Conservation (phyloP, 2,113 vertebrate genomes). For the Cyphomyrus plagiostoma region DNA sequence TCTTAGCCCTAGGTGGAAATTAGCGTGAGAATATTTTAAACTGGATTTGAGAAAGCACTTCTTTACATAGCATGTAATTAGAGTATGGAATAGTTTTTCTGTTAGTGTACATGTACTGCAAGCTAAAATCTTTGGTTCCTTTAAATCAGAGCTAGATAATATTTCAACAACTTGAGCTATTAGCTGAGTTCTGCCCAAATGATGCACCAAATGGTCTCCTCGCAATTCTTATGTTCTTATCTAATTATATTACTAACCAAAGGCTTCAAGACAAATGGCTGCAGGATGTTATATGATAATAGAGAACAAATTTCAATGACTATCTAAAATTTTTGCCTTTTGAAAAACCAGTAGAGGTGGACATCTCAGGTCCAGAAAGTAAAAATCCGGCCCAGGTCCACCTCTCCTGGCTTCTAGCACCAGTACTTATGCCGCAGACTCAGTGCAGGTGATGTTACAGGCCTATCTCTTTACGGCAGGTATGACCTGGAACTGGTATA, state of each 20-base stretch:
- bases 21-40: no score
- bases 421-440: neutral
- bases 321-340: neutral
- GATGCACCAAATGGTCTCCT: no score
- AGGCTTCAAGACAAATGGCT: neutral
- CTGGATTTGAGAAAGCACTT: no score
- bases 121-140: no score
- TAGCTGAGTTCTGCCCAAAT: no score
- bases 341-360: neutral
- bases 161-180: no score
- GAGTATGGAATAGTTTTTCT: no score
- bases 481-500: slow-evolving; percentile 37
- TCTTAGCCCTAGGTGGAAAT: no score
- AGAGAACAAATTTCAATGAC: neutral
- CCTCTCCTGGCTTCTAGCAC: neutral
- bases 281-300: neutral
- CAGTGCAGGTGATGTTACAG: neutral
- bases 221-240: neutral
- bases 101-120: no score
- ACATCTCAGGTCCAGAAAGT: neutral
- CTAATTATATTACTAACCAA: neutral
- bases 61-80: no score
- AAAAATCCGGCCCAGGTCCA: neutral
- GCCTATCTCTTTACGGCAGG: slow-evolving; percentile 7
- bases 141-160: no score